phyloP scores from a whole-genome alignment of 2,113 vertebrate genomes.

The Hymenochirus boettgeri region DNA sequence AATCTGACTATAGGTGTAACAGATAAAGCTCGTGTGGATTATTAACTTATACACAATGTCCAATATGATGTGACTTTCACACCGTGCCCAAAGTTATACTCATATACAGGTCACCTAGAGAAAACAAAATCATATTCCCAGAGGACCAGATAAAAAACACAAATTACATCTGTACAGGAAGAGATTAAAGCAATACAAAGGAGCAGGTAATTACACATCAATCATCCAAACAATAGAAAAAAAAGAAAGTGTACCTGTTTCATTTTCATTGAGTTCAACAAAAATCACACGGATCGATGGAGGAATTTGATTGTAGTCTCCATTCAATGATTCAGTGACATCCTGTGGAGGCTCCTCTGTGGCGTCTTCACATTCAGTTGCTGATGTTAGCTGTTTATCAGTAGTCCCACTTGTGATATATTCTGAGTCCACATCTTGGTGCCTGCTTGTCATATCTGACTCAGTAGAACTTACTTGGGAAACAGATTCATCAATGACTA shows the following conservation, averaged over 20 bases:
- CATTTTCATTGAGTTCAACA: slow-evolving; percentile 68
- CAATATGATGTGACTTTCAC: too few species aligned
- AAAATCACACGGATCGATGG: slow-evolving; percentile 64
- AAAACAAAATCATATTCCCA: neutral
- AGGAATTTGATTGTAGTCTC: slow-evolving; percentile 44
- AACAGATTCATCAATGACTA: slow-evolving; percentile 62
- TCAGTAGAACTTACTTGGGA: slow-evolving; percentile 45
- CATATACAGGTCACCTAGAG: too few species aligned
- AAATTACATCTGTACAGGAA: neutral
- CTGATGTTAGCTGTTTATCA: slow-evolving; percentile 50
- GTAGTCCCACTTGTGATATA: slow-evolving; percentile 62
- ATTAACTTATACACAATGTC: too few species aligned
- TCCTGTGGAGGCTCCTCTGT: slow-evolving; percentile 51
- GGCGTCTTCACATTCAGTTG: slow-evolving; percentile 48
- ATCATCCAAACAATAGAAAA: slow-evolving; percentile 35
- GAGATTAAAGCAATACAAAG: neutral
- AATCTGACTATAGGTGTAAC: too few species aligned
- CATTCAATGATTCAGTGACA: slow-evolving; percentile 54
- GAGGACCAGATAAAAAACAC: neutral
- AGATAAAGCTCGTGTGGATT: too few species aligned
- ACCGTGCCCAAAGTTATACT: too few species aligned
- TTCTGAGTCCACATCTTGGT: slow-evolving; percentile 61
- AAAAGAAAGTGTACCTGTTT: slow-evolving; percentile 76
- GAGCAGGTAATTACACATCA: too few species aligned
- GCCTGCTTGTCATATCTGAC: slow-evolving; percentile 52